Conservation (phyloP, 2,888 invertebrate species). For the Lasioglossum oenotherae region DNA sequence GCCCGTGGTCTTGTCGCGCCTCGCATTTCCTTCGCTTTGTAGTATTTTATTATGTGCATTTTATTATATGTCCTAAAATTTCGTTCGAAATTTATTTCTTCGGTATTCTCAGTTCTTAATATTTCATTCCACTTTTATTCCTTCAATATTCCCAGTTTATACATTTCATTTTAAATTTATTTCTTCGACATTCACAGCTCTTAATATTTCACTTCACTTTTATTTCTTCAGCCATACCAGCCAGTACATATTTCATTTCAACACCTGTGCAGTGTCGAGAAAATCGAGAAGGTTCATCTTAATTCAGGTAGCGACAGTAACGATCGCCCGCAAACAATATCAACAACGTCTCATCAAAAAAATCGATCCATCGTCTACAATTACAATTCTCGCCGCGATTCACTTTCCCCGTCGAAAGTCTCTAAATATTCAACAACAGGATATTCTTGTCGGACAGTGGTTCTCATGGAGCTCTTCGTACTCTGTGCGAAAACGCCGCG, state of each 20-base stretch:
- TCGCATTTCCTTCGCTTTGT: not conserved
- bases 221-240: not conserved
- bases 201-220: not conserved
- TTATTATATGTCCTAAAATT: not conserved
- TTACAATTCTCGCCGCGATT: not conserved
- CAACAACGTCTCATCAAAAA: not conserved
- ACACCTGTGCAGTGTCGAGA: too few species aligned
- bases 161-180: not conserved
- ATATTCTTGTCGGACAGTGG: not conserved
- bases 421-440: conserved; percentile 3
- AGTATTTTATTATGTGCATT: not conserved
- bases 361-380: not conserved
- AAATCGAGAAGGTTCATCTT: too few species aligned
- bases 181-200: not conserved
- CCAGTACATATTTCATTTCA: too few species aligned
- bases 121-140: not conserved
- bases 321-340: not conserved
- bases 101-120: not conserved
- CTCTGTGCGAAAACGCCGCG: not conserved
- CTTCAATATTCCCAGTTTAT: not conserved
- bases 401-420: conserved; percentile 1
- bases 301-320: not conserved
- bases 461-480: not conserved
- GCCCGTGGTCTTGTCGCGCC: not conserved
- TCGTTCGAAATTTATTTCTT: not conserved